These are phyloP conservation scores for Tubulanus polymorphus DNA, from an alignment of 2,888 invertebrate genomes.

Conservation along the genomic window DNA sequence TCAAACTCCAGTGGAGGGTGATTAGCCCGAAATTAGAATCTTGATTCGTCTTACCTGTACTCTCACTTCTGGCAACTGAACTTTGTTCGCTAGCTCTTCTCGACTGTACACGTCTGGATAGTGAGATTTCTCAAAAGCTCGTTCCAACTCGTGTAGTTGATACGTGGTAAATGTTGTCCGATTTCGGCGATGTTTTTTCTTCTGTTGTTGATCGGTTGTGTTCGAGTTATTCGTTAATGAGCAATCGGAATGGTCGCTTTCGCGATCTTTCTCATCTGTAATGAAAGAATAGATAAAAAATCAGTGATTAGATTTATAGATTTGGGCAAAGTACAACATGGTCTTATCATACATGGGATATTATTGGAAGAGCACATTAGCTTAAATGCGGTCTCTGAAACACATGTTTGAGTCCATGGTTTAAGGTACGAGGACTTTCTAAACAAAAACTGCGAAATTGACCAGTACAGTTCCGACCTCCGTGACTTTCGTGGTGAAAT, in stretches of 20 bases:
- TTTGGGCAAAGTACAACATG: too few relatives aligned
- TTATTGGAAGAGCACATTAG: too few relatives aligned
- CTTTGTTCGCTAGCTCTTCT: conserved; percentile 96
- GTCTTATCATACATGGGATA: too few relatives aligned
- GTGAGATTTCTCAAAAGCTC: conserved; percentile 80
- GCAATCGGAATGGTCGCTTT: too few relatives aligned
- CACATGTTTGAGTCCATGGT: too few relatives aligned
- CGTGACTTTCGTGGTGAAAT: too few relatives aligned
- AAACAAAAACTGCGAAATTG: too few relatives aligned
- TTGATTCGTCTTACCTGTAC: conserved; percentile 75
- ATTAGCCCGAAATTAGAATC: background rate
- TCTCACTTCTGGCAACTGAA: conserved; percentile 94
- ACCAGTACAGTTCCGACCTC: too few relatives aligned
- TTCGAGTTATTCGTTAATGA: background rate
- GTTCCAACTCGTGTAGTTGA: conserved; percentile 93
- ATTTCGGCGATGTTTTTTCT: conserved; percentile 78
- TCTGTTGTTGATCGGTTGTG: conserved; percentile 49
- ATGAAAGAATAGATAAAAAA: background rate
- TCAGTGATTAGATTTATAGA: too few relatives aligned
- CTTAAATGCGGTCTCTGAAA: too few relatives aligned
- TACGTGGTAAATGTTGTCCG: conserved; percentile 98
- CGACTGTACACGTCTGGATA: conserved; percentile 99
- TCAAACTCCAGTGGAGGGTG: background rate
- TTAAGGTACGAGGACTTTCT: too few relatives aligned
- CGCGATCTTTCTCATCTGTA: background rate